Base-by-base conservation (phyloP, 2,888 invertebrate genomes). In the Taphrorychus bicolor region DNA sequence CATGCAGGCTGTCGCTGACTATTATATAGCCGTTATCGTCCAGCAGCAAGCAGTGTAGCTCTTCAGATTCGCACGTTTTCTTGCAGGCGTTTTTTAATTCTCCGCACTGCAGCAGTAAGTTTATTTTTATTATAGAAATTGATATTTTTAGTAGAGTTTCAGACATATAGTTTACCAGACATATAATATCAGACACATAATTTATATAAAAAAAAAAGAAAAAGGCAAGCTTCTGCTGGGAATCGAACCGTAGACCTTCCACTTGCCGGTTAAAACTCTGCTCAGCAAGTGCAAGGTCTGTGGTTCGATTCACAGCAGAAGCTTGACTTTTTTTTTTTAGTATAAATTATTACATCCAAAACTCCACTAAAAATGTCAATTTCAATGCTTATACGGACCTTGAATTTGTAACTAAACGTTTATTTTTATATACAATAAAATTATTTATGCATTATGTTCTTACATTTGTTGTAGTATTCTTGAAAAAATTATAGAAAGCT, bases 21-120 rank as follows among this genome's bases (percentile, higher is more conserved):
- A 94, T 83, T 17, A 97, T 87, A 84, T 92, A 97, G 4, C 95
- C 97, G 78, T 94, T 94, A 80, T 93, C 94, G 80, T 97, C 97
- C 23, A 97, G 83, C 59, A 97, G 84, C 76, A 90, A 92, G 77
- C 97, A 97, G 72, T 92, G 91, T 77, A 92, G 85, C 64, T 88
- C 88, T 60, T 87, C 88, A 2, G 89, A 87, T 40, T 84, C 85
- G 78, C 91, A 91, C 0, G 88, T 85, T 68, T 83, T 83, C 65
- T 77, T 79, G 73, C 88, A 88, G 1, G 73, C 66, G 68, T 77
- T 77, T 21, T 64, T 68, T 59, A 76, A 74, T 40, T 75, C 75
- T 7, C 76, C 74, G 49, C 76, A 77, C 76, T 76, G 22, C 32
- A 72, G 67, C 48, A 14, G 45, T 45, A 45, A 18, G 16, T 51